phyloP scores from a whole-genome alignment of 2,888 invertebrate species.

The Tetragonula carbonaria region DNA sequence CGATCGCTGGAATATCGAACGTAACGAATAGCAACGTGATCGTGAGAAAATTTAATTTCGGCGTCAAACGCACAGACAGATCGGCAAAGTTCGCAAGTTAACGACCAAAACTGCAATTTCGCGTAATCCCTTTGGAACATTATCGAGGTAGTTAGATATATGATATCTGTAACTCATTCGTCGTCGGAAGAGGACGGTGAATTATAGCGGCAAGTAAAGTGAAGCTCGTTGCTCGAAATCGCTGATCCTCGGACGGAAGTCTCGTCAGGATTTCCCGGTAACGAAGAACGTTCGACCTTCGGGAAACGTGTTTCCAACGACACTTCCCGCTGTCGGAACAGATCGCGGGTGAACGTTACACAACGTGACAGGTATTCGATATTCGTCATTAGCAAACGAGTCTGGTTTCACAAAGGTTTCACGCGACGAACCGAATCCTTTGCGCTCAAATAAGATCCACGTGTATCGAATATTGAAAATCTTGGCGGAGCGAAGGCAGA shows the following conservation, averaged over 20 bases:
- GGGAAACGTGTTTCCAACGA: background rate
- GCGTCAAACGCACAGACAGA: background rate
- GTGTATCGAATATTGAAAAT: conserved; percentile 22
- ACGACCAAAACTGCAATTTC: background rate
- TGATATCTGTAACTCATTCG: background rate
- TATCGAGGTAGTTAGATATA: background rate
- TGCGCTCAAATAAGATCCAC: background rate
- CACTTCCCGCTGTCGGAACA: background rate
- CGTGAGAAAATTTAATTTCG: background rate
- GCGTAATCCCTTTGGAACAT: background rate
- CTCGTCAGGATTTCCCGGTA: background rate
- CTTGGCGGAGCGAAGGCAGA: background rate
- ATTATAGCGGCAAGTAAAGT: background rate
- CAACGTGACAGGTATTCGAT: conserved; percentile 28
- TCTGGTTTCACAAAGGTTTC: conserved; percentile 26
- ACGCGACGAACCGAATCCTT: background rate
- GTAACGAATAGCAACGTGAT: background rate
- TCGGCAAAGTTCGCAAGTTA: background rate
- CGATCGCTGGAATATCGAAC: too few species aligned
- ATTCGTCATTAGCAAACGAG: conserved; percentile 43
- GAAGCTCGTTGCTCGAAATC: background rate
- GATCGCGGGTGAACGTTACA: conserved; percentile 17
- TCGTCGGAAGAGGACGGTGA: background rate
- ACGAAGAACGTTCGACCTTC: background rate
- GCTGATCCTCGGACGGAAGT: background rate